phyloP scores from a whole-genome alignment of 2,888 invertebrate species.

The Acanthococcus lagerstroemiae region DNA sequence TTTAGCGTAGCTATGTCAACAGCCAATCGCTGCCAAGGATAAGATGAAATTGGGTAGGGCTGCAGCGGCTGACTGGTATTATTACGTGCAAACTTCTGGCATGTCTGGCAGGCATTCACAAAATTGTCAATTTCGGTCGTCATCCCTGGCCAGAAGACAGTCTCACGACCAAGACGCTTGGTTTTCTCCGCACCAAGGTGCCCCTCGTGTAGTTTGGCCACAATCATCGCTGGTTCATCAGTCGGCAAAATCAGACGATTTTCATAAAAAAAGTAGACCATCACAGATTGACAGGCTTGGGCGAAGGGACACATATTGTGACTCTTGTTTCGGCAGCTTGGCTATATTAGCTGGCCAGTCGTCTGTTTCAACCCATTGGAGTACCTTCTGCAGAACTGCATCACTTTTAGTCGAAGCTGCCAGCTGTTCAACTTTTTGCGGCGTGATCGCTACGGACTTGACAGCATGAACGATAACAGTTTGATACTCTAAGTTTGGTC shows the following conservation, averaged over 20 bases:
- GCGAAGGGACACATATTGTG: background rate
- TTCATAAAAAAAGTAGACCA: background rate
- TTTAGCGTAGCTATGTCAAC: background rate
- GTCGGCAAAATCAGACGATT: background rate
- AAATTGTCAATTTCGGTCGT: background rate
- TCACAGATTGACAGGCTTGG: background rate
- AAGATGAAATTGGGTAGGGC: background rate
- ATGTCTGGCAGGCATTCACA: background rate
- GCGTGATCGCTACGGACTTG: background rate
- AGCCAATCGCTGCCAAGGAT: background rate
- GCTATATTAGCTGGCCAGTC: background rate
- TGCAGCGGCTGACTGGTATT: background rate
- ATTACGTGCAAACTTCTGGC: conserved; percentile 10
- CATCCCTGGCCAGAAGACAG: background rate
- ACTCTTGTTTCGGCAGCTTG: background rate
- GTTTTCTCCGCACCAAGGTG: background rate
- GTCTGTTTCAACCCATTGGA: background rate
- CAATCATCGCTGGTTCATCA: background rate
- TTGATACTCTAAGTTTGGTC: background rate
- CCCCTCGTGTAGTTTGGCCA: background rate
- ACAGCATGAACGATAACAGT: background rate
- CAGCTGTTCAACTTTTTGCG: background rate
- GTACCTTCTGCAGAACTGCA: background rate
- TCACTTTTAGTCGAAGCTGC: background rate
- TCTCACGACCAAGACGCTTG: background rate